phyloP scores from a whole-genome alignment of 2,888 invertebrate genomes.

The Heliconius aoede region DNA sequence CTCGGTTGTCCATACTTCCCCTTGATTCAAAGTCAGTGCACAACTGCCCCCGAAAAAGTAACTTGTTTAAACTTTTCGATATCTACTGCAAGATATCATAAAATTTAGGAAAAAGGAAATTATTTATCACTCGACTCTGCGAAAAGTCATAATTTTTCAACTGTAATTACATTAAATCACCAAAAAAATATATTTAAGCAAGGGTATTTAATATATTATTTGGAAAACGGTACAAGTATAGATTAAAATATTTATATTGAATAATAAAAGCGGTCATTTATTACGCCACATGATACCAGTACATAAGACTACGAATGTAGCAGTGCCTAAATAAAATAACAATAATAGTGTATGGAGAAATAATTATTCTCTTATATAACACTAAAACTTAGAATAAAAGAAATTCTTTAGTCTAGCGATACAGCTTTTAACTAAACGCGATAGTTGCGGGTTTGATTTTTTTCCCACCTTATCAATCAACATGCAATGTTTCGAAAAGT shows the following conservation, averaged over 20 bases:
- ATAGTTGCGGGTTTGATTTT: too few species aligned
- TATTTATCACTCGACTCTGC: background rate
- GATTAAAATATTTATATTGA: background rate
- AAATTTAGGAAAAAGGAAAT: background rate
- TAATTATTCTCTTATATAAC: too few species aligned
- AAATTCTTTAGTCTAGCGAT: too few species aligned
- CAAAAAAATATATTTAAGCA: background rate
- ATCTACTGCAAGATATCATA: background rate
- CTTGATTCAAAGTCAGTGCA: background rate
- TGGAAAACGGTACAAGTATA: background rate
- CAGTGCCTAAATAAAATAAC: background rate
- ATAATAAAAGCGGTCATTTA: background rate
- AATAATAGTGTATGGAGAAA: background rate
- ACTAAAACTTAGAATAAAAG: too few species aligned
- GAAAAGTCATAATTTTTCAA: background rate
- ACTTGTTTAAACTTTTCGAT: background rate
- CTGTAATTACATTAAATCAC: background rate
- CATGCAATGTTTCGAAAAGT: background rate
- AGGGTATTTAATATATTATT: background rate
- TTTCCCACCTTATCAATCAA: too few species aligned
- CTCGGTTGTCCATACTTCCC: too few species aligned
- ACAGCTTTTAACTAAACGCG: too few species aligned
- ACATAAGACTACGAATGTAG: background rate
- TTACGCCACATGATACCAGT: background rate
- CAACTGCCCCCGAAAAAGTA: background rate